These are phyloP conservation scores for Austrolebias charrua DNA, from an alignment of 2,797 vertebrate genomes.

Conservation along the genomic window DNA sequence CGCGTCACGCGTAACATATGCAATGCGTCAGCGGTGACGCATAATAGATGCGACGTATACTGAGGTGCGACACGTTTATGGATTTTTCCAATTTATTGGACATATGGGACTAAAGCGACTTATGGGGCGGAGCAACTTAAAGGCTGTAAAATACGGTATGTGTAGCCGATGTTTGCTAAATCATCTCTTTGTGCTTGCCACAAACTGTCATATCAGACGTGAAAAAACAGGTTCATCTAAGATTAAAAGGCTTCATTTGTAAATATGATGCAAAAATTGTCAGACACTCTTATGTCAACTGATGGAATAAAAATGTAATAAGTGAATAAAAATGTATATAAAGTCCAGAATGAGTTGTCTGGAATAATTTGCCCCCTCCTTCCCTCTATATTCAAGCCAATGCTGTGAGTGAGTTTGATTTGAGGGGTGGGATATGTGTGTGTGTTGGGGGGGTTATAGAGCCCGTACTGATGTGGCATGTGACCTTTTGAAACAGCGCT, in stretches of 20 bases:
- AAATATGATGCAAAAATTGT: constrained; percentile 45
- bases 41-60: too few relatives aligned
- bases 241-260: constrained; percentile 88
- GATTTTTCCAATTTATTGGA: too few relatives aligned
- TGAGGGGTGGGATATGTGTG: constrained; percentile 23
- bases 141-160: too few relatives aligned
- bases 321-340: constrained; percentile 99
- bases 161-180: constrained; percentile 18
- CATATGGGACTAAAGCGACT: too few relatives aligned
- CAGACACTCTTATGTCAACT: constrained; percentile 53
- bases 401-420: constrained; percentile 86
- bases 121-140: too few relatives aligned
- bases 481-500: constrained; percentile 98
- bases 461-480: constrained; percentile 94
- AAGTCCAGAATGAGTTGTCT: constrained; percentile 98
- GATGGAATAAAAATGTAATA: constrained; percentile 98
- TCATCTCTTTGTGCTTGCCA: constrained; percentile 14
- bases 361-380: constrained; percentile 92
- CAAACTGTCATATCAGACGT: constrained; percentile 54
- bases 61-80: too few relatives aligned
- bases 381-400: constrained; percentile 92
- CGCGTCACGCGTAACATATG: too few relatives aligned
- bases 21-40: too few relatives aligned
- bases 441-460: constrained; percentile 26
- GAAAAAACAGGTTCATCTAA: constrained; percentile 76